These are phyloP conservation scores for Bathynomus jamesi DNA, from an alignment of 1,140 invertebrate species.

Conservation along the genomic window DNA sequence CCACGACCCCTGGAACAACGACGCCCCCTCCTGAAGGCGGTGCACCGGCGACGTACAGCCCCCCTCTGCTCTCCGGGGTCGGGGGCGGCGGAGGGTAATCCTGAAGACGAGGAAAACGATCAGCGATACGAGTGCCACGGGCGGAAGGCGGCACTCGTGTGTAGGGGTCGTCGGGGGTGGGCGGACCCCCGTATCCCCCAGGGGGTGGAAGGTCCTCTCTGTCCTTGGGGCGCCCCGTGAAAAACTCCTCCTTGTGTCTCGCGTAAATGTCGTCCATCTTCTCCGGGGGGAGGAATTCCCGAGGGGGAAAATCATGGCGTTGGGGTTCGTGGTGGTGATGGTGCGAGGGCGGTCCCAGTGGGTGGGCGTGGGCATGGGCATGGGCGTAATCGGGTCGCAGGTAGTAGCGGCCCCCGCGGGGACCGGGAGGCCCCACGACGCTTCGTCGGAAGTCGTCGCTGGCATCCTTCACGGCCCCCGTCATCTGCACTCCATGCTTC, in stretches of 20 bases:
- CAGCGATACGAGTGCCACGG: slow-evolving; percentile 17
- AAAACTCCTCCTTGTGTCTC: slow-evolving; percentile 35
- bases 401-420: slow-evolving; percentile 30
- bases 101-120: slow-evolving; percentile 28
- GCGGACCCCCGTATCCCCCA: slow-evolving; percentile 16
- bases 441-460: slow-evolving; percentile 29
- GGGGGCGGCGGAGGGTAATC: slow-evolving; percentile 32
- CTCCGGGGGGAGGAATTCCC: slow-evolving; percentile 34
- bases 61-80: slow-evolving; percentile 20
- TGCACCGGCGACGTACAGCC: background rate
- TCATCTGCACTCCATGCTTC: slow-evolving; percentile 37
- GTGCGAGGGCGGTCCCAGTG: slow-evolving; percentile 1
- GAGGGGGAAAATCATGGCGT: slow-evolving; percentile 27
- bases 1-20: slow-evolving; percentile 16
- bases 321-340: slow-evolving; percentile 29
- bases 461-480: slow-evolving; percentile 33
- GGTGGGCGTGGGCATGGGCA: background rate
- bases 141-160: slow-evolving; percentile 18
- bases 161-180: slow-evolving; percentile 33
- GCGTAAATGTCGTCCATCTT: slow-evolving; percentile 34
- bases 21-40: slow-evolving; percentile 1
- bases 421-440: slow-evolving; percentile 9
- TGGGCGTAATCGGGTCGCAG: slow-evolving; percentile 27
- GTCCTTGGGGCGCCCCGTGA: slow-evolving; percentile 29
- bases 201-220: slow-evolving; percentile 28